Conservation (phyloP, 2,797 vertebrate genomes). For the Trachurus trachurus region DNA sequence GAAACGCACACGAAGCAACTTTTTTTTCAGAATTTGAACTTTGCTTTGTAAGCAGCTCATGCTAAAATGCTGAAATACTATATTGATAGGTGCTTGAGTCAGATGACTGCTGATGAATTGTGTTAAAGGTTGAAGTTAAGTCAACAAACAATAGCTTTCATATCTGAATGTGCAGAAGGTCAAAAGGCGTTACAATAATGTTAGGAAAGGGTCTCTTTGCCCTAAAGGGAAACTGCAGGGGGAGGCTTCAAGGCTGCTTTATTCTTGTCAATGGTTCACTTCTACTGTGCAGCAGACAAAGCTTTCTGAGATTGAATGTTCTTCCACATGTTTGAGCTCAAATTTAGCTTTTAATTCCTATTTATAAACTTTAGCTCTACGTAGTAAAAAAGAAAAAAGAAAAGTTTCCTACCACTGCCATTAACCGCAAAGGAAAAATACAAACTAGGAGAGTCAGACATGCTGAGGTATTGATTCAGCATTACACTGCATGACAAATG, state of each 20-base stretch:
- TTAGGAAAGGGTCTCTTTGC: background rate
- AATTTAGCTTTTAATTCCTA: background rate
- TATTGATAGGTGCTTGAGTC: background rate
- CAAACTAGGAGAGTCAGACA: constrained; percentile 29
- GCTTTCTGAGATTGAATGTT: background rate
- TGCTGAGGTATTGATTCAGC: constrained; percentile 34
- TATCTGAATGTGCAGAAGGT: constrained; percentile 26
- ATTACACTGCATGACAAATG: constrained; percentile 2
- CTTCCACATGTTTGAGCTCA: background rate
- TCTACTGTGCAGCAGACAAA: background rate
- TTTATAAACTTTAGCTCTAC: background rate
- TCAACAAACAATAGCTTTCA: background rate
- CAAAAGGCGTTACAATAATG: background rate
- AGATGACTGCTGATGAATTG: background rate
- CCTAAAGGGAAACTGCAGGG: background rate
- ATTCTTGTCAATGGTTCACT: background rate
- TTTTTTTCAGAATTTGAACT: background rate
- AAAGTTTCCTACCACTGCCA: background rate
- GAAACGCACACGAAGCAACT: constrained; percentile 5
- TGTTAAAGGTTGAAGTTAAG: constrained; percentile 5
- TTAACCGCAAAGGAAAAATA: constrained; percentile 12
- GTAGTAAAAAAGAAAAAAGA: background rate
- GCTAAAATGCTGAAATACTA: background rate
- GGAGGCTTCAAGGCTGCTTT: constrained; percentile 14
- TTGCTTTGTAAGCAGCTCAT: background rate